Evolutionary conservation across 2,113 vertebrate genomes (phyloP).

Genomic region (Murina feae): DNA sequence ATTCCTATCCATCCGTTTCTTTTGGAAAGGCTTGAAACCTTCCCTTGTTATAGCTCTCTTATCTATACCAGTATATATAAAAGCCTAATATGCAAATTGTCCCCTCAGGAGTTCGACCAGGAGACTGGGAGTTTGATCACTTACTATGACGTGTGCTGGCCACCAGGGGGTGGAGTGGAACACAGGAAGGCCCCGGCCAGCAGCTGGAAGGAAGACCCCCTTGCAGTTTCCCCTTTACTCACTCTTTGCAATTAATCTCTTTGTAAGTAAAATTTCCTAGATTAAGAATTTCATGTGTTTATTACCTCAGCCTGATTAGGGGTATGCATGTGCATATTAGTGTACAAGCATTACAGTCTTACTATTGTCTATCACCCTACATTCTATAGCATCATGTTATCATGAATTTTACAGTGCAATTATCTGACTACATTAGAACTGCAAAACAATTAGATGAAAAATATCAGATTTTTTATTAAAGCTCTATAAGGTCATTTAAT

Average conservation of each 20-base stretch:
- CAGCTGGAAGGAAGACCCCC: no score
- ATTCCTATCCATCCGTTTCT: neutral
- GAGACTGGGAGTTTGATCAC: no score
- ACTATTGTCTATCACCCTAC: neutral
- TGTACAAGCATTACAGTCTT: neutral
- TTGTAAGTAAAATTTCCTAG: neutral
- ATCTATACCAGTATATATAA: no score
- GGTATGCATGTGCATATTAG: neutral
- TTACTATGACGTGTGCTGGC: no score
- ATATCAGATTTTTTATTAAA: neutral
- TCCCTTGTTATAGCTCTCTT: neutral
- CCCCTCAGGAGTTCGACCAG: no score
- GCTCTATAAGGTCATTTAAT: neutral
- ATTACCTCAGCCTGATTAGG: neutral
- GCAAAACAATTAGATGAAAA: neutral
- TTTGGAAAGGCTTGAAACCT: neutral
- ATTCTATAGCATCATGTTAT: neutral
- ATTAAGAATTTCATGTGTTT: neutral
- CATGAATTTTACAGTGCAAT: neutral
- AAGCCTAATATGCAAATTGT: no score
- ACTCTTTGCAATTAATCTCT: neutral
- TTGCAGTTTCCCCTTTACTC: neutral
- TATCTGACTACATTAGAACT: neutral
- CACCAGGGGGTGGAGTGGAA: no score
- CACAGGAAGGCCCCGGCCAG: no score